Percentiles rank a stretch among this genome's conserved stretches.
phyloP scores from a whole-genome alignment of 1,140 invertebrate species.

The Scaptomyza hsui region DNA sequence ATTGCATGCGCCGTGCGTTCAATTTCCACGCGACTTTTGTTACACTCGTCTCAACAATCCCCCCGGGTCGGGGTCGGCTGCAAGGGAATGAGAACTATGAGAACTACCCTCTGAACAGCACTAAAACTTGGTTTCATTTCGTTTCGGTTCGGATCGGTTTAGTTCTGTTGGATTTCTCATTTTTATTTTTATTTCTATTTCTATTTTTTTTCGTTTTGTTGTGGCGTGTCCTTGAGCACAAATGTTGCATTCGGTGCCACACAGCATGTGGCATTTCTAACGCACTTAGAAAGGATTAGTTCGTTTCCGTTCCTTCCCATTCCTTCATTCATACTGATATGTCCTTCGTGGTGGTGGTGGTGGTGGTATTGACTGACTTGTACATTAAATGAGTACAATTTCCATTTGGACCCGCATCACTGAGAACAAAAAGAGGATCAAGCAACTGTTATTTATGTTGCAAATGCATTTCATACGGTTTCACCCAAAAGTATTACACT shows the following conservation, averaged over 20 bases:
- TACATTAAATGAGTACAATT: slow-evolving; percentile 40
- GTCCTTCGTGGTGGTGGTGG: not conserved
- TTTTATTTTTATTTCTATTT: not conserved
- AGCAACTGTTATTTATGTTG: slow-evolving; percentile 46
- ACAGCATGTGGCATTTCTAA: slow-evolving; percentile 70
- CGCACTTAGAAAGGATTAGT: slow-evolving; percentile 74
- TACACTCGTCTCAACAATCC: slow-evolving; percentile 10
- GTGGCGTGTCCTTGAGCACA: slow-evolving; percentile 71
- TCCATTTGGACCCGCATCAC: slow-evolving; percentile 6
- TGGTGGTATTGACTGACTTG: slow-evolving; percentile 27
- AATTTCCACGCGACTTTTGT: slow-evolving; percentile 53
- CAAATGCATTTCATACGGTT: slow-evolving; percentile 18
- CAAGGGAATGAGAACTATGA: not conserved
- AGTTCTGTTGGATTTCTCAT: slow-evolving; percentile 5
- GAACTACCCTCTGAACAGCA: not conserved
- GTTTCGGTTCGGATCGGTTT: too few species aligned
- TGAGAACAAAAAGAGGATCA: slow-evolving; percentile 33
- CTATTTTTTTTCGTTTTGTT: not conserved
- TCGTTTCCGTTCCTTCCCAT: slow-evolving; percentile 4
- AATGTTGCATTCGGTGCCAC: slow-evolving; percentile 74
- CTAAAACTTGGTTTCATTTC: too few species aligned
- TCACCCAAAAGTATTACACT: not conserved
- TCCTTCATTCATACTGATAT: slow-evolving; percentile 28
- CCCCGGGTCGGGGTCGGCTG: not conserved
- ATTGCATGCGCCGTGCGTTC: slow-evolving; percentile 44